These are phyloP conservation scores for Pseudotriccus pelzelni DNA, from an alignment of 2,797 vertebrate species.

Conservation along the genomic window DNA sequence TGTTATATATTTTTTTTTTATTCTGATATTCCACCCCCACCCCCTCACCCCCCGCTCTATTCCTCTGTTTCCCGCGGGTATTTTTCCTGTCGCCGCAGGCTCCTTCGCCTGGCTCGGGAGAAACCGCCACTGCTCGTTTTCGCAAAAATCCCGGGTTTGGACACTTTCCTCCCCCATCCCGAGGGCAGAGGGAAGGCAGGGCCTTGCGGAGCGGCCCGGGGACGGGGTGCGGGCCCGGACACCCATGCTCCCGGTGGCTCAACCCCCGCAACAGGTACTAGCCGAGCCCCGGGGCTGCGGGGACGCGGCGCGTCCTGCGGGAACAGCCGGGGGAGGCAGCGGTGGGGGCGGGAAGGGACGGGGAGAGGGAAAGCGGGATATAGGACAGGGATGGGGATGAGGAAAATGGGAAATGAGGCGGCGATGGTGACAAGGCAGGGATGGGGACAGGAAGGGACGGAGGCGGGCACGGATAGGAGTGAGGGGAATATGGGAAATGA, in stretches of 20 bases:
- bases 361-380: background rate
- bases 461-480: background rate
- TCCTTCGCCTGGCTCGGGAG: background rate
- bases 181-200: background rate
- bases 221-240: background rate
- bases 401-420: background rate
- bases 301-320: background rate
- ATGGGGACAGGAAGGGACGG: no score
- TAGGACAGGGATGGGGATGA: no score
- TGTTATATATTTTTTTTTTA: background rate
- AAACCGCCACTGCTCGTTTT: background rate
- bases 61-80: background rate
- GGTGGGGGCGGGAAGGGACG: no score
- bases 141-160: background rate
- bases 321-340: accelerated
- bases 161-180: background rate
- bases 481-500: background rate
- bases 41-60: no score
- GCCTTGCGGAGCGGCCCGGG: background rate
- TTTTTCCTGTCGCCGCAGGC: background rate
- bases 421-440: background rate
- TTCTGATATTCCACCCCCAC: no score
- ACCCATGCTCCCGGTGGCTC: background rate
- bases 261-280: background rate
- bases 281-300: background rate